A percentile compares a stretch with the other conserved stretches of the same genome.
phyloP scores from a whole-genome alignment of 2,113 vertebrate genomes.

The Mirounga angustirostris region DNA sequence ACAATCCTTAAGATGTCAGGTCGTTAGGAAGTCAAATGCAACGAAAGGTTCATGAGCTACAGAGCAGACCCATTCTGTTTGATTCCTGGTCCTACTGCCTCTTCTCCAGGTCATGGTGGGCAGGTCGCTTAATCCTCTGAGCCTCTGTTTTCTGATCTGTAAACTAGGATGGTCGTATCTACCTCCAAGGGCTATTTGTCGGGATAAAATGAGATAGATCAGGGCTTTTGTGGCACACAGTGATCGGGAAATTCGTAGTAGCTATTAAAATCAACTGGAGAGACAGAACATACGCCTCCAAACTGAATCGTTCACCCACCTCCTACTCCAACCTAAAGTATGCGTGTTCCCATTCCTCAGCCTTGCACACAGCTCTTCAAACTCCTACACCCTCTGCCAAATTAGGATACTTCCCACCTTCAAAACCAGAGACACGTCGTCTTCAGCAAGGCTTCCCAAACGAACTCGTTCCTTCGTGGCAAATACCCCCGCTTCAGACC shows the following conservation, averaged over 20 bases:
- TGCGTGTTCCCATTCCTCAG: neutral
- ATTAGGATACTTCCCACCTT: neutral
- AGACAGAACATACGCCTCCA: neutral
- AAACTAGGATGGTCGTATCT: neutral
- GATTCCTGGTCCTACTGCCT: neutral
- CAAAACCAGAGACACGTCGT: neutral
- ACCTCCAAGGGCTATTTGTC: neutral
- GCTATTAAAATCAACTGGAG: neutral
- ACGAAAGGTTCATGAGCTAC: neutral
- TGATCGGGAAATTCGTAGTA: neutral
- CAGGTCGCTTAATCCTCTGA: neutral
- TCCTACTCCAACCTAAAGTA: neutral
- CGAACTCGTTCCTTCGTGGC: neutral
- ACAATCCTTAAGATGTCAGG: neutral
- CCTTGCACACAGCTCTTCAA: neutral
- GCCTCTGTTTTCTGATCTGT: neutral
- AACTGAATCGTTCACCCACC: neutral
- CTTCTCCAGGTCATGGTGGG: neutral
- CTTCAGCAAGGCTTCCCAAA: neutral
- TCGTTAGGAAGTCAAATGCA: neutral
- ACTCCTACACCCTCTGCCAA: slow-evolving; percentile 47
- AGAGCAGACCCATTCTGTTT: neutral
- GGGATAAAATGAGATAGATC: neutral
- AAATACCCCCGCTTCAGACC: neutral
- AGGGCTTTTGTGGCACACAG: neutral